Evolutionary conservation across 2,888 invertebrate species (phyloP).

Genomic region (Odontomyia ornata): DNA sequence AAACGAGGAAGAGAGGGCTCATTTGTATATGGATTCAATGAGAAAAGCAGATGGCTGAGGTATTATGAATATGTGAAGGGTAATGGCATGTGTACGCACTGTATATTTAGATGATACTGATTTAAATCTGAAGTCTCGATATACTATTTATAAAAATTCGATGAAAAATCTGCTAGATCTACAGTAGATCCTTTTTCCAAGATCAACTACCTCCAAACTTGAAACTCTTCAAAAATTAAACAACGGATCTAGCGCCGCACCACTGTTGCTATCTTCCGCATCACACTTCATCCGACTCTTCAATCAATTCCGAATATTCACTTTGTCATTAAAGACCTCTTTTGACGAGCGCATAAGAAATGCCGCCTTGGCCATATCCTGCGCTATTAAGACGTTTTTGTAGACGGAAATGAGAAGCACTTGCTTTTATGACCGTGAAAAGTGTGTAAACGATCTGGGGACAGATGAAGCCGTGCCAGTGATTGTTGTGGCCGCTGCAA

Average conservation of each 20-base stretch:
- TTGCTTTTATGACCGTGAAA: slow-evolving; percentile 38
- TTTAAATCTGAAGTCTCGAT: no score
- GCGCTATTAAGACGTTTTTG: slow-evolving; percentile 28
- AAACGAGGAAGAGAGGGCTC: neutral
- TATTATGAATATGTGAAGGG: no score
- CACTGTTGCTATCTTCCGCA: neutral
- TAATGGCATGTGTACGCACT: no score
- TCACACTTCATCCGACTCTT: neutral
- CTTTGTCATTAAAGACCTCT: slow-evolving; percentile 8
- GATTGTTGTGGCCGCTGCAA: neutral
- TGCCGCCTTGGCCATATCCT: slow-evolving; percentile 16
- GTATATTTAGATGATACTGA: no score
- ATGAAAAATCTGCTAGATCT: no score
- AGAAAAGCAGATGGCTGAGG: slow-evolving; percentile 7
- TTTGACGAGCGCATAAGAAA: slow-evolving; percentile 11
- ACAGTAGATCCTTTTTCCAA: no score
- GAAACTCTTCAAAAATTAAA: neutral
- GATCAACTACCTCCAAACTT: no score
- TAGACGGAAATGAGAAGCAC: slow-evolving; percentile 37
- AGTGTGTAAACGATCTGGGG: slow-evolving; percentile 35
- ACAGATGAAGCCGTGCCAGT: neutral
- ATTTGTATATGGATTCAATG: neutral
- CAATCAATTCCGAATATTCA: neutral
- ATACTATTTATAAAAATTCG: no score
- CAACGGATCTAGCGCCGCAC: neutral